phyloP scores from a whole-genome alignment of 2,888 invertebrate species.

The Hipparchia semele region DNA sequence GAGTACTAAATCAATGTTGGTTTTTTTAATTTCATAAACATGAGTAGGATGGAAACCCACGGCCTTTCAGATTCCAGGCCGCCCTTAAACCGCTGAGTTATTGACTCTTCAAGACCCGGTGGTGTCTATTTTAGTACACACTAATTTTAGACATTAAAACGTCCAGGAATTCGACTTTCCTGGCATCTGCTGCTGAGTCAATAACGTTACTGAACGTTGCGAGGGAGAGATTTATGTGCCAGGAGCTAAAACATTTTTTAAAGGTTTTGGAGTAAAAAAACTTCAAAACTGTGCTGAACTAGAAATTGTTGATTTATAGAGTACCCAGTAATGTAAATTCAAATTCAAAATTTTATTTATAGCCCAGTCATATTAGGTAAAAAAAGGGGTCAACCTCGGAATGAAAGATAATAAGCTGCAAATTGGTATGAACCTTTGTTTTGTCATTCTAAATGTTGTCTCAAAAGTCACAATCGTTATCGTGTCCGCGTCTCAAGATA shows the following conservation, averaged over 20 bases:
- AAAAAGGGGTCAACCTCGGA: too few species aligned
- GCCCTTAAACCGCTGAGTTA: conserved; percentile 5
- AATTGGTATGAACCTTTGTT: too few species aligned
- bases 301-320: neutral
- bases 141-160: conserved; percentile 21
- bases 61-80: neutral
- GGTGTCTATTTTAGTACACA: conserved; percentile 6
- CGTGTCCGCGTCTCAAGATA: too few species aligned
- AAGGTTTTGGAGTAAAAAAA: neutral
- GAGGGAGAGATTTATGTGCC: conserved; percentile 3
- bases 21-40: too few species aligned
- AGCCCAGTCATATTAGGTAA: too few species aligned
- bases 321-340: too few species aligned
- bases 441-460: too few species aligned
- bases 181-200: conserved; percentile 25
- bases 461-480: too few species aligned
- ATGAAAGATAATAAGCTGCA: too few species aligned
- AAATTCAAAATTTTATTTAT: too few species aligned
- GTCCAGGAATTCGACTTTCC: conserved; percentile 19
- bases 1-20: too few species aligned
- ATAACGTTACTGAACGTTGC: conserved; percentile 14
- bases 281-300: too few species aligned
- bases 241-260: conserved; percentile 9
- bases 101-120: conserved; percentile 1
- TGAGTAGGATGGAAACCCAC: neutral